Evolutionary conservation across 2,797 vertebrate genomes (phyloP).

Genomic region (Platalea minor): DNA sequence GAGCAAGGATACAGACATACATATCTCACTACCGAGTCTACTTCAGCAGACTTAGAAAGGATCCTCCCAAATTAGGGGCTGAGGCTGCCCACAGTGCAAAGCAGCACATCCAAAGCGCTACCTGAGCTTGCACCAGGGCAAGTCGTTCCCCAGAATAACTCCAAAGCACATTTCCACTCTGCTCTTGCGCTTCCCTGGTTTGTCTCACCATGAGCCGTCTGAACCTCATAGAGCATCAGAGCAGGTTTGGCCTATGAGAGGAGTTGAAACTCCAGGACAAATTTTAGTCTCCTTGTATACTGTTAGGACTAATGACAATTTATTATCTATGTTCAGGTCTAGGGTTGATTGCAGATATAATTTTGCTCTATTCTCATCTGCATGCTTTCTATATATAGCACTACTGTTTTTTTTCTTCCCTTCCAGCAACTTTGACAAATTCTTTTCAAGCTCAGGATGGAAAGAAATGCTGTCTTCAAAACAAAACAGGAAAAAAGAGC

Average conservation of each 20-base stretch:
- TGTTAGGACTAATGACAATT: neutral
- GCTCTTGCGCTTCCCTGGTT: neutral
- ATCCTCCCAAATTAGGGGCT: neutral
- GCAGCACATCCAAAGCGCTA: neutral
- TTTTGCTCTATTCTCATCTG: constrained; percentile 14
- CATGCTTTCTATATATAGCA: neutral
- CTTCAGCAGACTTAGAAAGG: neutral
- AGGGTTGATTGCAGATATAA: neutral
- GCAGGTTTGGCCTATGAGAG: neutral
- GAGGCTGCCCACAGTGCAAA: neutral
- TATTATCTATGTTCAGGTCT: neutral
- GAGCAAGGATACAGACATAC: neutral
- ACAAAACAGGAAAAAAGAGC: neutral
- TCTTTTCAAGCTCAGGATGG: neutral
- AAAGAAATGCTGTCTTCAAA: neutral
- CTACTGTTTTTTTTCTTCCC: neutral
- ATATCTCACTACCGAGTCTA: neutral
- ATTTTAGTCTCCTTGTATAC: neutral
- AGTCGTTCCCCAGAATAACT: neutral
- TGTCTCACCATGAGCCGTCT: neutral
- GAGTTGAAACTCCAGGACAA: neutral
- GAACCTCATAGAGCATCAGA: rapidly evolving
- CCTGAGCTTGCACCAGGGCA: neutral
- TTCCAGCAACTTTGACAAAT: neutral
- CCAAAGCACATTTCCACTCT: neutral